Percentiles rank a stretch among this genome's conserved stretches.
Evolutionary conservation across 2,888 invertebrate genomes (phyloP).

Genomic region (Bombylius discolor): DNA sequence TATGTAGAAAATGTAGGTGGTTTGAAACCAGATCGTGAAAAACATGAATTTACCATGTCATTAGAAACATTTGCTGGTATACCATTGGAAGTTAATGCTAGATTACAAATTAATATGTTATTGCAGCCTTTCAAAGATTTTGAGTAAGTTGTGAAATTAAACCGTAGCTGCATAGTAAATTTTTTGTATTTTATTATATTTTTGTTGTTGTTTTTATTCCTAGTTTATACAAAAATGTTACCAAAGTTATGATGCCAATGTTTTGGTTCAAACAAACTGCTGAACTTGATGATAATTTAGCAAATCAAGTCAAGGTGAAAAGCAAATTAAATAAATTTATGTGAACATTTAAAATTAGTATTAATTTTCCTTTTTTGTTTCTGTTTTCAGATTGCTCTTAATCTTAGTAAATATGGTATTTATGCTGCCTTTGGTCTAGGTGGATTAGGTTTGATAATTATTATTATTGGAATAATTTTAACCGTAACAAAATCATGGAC

Average conservation of each 20-base stretch:
- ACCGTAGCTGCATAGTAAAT: neutral
- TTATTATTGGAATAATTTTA: slow-evolving; percentile 25
- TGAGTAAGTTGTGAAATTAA: slow-evolving; percentile 37
- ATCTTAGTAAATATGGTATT: slow-evolving; percentile 25
- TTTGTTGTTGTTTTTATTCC: slow-evolving; percentile 18
- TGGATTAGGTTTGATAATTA: slow-evolving; percentile 23
- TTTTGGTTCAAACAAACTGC: slow-evolving; percentile 65
- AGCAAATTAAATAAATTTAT: neutral
- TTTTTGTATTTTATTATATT: neutral
- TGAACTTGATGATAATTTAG: slow-evolving; percentile 43
- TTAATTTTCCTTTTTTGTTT: neutral
- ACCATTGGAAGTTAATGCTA: slow-evolving; percentile 58
- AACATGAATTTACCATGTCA: slow-evolving; percentile 52
- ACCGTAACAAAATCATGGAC: slow-evolving; percentile 30
- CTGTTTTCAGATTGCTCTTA: slow-evolving; percentile 25
- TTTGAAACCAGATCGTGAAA: slow-evolving; percentile 46
- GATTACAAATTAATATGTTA: slow-evolving; percentile 63
- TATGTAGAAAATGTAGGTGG: slow-evolving; percentile 53
- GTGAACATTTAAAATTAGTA: neutral
- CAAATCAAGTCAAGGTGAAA: slow-evolving; percentile 26
- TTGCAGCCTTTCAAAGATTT: slow-evolving; percentile 40
- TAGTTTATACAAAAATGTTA: slow-evolving; percentile 44
- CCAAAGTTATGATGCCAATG: slow-evolving; percentile 51
- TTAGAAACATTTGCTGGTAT: slow-evolving; percentile 67
- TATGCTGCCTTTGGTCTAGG: slow-evolving; percentile 26